Percentiles rank a stretch among this genome's conserved stretches.
These are phyloP conservation scores for Orchesella flavescens DNA, from an alignment of 2,888 invertebrate species.

Conservation along the genomic window DNA sequence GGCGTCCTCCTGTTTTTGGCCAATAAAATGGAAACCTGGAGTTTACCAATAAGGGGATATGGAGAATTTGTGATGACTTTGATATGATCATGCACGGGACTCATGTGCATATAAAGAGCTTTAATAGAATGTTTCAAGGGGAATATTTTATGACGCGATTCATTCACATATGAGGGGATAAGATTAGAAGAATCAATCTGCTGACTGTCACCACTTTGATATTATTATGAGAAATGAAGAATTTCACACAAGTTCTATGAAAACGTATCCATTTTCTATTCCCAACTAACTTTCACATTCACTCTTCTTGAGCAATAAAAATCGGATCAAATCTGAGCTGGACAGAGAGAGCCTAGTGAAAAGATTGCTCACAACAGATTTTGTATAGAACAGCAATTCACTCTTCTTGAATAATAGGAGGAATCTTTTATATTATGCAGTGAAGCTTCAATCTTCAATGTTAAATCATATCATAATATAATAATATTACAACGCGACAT, in stretches of 20 bases:
- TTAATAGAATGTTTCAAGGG: too few relatives aligned
- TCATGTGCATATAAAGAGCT: too few relatives aligned
- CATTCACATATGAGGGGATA: background rate
- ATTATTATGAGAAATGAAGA: background rate
- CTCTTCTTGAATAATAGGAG: constrained; percentile 6
- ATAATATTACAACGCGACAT: too few relatives aligned
- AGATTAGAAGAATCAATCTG: background rate
- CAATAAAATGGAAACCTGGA: too few relatives aligned
- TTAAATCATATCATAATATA: too few relatives aligned
- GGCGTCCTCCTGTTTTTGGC: too few relatives aligned
- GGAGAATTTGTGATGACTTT: too few relatives aligned
- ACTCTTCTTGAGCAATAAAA: constrained; percentile 16
- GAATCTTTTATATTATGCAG: too few relatives aligned
- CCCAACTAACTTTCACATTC: background rate
- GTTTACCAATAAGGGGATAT: too few relatives aligned
- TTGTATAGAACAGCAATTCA: background rate
- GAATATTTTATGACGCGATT: background rate
- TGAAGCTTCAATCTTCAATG: too few relatives aligned
- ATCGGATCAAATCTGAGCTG: constrained; percentile 24
- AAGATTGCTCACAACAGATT: background rate
- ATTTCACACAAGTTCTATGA: background rate
- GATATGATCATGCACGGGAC: too few relatives aligned
- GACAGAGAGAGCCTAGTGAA: background rate
- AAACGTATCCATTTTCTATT: background rate
- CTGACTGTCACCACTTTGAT: background rate